These are phyloP conservation scores for Trachelus iudaicus DNA, from an alignment of 2,888 invertebrate species.

Conservation along the genomic window DNA sequence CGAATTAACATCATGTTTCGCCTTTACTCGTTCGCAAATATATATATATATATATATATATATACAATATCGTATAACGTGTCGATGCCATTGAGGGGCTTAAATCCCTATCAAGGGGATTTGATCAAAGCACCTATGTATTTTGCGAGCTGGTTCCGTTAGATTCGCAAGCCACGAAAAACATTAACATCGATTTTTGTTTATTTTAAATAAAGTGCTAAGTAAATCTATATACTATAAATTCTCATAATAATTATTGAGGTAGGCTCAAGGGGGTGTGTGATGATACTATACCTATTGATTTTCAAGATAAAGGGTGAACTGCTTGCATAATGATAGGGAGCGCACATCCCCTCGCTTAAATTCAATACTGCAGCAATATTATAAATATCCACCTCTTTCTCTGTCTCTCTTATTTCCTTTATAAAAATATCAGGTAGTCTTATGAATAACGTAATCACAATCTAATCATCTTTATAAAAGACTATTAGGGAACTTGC, in stretches of 20 bases:
- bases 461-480: neutral
- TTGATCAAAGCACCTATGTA: too few relatives aligned
- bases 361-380: conserved; percentile 33
- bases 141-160: conserved; percentile 5
- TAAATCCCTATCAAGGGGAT: too few relatives aligned
- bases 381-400: conserved; percentile 35
- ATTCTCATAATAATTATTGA: neutral
- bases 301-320: neutral
- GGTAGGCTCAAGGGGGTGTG: neutral
- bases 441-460: neutral
- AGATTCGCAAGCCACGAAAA: neutral
- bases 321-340: neutral
- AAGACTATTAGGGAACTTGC: neutral
- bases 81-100: too few relatives aligned
- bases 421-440: conserved; percentile 4
- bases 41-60: neutral
- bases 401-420: conserved; percentile 23
- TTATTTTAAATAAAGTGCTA: conserved; percentile 15
- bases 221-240: neutral
- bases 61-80: neutral
- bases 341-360: conserved; percentile 25
- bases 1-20: conserved; percentile 2
- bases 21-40: neutral
- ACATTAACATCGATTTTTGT: conserved; percentile 10
- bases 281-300: neutral